phyloP scores from a whole-genome alignment of 2,888 invertebrate genomes.

The Coenonympha arcania region DNA sequence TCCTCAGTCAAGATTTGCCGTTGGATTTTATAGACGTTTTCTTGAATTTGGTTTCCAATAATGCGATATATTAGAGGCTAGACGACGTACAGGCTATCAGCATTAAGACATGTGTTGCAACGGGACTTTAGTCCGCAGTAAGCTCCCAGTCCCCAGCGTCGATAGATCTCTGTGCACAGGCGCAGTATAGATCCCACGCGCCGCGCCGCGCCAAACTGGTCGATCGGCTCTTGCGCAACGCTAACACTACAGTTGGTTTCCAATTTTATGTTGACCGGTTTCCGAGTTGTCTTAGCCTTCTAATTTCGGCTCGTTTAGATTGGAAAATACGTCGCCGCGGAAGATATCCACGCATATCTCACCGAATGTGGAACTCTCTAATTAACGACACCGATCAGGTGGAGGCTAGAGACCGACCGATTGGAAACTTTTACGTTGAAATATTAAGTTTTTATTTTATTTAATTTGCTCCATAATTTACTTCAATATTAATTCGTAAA shows the following conservation, averaged over 20 bases:
- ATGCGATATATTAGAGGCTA: too few relatives aligned
- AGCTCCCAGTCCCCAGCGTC: too few relatives aligned
- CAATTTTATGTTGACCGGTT: slow-evolving; percentile 75
- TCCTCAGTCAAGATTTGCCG: too few relatives aligned
- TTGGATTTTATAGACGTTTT: too few relatives aligned
- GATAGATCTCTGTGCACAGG: not conserved
- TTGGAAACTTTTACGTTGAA: not conserved
- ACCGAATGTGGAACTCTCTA: slow-evolving; percentile 28
- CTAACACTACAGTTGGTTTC: slow-evolving; percentile 70
- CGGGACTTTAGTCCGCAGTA: too few relatives aligned
- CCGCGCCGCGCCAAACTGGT: slow-evolving; percentile 64
- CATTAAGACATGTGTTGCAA: too few relatives aligned
- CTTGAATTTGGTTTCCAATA: too few relatives aligned
- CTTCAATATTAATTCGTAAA: not conserved
- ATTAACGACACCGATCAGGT: slow-evolving; percentile 28
- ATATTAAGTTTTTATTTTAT: too few relatives aligned
- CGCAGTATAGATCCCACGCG: slow-evolving; percentile 58
- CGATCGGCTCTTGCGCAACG: slow-evolving; percentile 67
- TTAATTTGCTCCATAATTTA: not conserved
- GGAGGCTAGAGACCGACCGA: too few relatives aligned
- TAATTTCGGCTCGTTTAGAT: slow-evolving; percentile 73
- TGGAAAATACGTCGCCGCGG: slow-evolving; percentile 62
- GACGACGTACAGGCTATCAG: too few relatives aligned
- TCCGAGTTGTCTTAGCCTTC: slow-evolving; percentile 70
- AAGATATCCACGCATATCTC: slow-evolving; percentile 40